Conservation (phyloP, 2,113 vertebrate species). For the Pachycephala philippinensis region DNA sequence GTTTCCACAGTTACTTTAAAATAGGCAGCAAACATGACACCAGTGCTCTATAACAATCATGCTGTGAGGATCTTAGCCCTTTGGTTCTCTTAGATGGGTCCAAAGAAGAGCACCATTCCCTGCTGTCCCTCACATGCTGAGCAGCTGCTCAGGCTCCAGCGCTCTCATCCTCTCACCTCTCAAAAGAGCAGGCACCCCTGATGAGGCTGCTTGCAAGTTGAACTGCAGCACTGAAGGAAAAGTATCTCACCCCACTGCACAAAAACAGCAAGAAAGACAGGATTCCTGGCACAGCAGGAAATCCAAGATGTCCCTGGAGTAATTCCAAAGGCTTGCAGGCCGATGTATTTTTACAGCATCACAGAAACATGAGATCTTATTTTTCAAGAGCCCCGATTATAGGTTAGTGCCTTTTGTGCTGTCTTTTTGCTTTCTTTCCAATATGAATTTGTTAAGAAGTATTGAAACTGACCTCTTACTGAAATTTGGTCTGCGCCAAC, state of each 20-base stretch:
- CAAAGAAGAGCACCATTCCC: neutral
- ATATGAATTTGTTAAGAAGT: neutral
- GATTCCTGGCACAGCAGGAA: neutral
- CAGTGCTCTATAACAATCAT: neutral
- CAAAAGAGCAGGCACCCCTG: neutral
- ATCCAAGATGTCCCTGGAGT: neutral
- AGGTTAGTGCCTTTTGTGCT: neutral
- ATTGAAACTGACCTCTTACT: neutral
- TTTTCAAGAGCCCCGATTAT: neutral
- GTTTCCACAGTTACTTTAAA: neutral
- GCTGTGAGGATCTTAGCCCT: neutral
- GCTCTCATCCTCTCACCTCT: fast-evolving
- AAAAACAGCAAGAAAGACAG: neutral
- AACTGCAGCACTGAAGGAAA: neutral
- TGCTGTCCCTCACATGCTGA: neutral
- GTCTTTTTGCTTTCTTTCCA: neutral
- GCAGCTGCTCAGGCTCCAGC: neutral
- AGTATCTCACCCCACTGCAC: neutral
- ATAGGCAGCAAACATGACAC: neutral
- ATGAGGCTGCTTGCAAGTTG: neutral
- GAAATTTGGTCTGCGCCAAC: neutral
- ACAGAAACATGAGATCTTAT: neutral
- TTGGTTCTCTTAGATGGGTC: neutral
- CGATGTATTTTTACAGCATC: neutral
- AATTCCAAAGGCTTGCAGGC: neutral